These are phyloP conservation scores for Dasyprocta punctata DNA, from an alignment of 2,113 vertebrate genomes.

Conservation along the genomic window DNA sequence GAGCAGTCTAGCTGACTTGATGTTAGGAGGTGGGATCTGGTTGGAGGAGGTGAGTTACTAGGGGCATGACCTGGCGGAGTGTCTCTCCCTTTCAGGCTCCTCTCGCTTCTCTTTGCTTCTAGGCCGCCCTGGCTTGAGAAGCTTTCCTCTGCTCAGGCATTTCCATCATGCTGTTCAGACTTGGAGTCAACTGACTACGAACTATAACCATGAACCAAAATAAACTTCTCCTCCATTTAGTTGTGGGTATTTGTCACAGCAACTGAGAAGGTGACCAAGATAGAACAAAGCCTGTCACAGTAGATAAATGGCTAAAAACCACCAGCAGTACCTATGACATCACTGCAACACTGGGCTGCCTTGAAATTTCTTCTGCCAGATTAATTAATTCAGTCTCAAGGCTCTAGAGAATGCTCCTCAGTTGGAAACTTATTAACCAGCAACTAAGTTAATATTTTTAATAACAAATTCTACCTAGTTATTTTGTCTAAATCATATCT, in stretches of 20 bases:
- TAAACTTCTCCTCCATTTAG: background rate
- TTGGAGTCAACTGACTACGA: background rate
- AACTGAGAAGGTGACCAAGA: background rate
- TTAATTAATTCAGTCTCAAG: background rate
- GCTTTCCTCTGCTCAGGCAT: background rate
- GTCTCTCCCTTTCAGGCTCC: background rate
- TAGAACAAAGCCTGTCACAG: background rate
- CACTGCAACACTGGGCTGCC: too few relatives aligned
- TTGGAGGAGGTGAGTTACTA: background rate
- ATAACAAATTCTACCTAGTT: background rate
- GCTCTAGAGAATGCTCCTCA: background rate
- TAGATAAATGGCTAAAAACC: too few relatives aligned
- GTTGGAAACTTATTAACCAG: background rate
- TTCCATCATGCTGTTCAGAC: background rate
- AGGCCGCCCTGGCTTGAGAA: background rate
- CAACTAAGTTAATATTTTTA: conserved; percentile 14
- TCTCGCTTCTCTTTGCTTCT: background rate
- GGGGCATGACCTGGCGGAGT: background rate
- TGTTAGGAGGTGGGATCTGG: background rate
- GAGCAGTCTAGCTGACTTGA: background rate
- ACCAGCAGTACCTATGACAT: too few relatives aligned
- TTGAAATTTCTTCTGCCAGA: too few relatives aligned
- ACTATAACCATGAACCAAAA: background rate
- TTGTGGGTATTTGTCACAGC: background rate
- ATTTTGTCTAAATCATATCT: background rate